Base-by-base conservation (phyloP, 2,113 vertebrate species). In the Climacteris rufus region DNA sequence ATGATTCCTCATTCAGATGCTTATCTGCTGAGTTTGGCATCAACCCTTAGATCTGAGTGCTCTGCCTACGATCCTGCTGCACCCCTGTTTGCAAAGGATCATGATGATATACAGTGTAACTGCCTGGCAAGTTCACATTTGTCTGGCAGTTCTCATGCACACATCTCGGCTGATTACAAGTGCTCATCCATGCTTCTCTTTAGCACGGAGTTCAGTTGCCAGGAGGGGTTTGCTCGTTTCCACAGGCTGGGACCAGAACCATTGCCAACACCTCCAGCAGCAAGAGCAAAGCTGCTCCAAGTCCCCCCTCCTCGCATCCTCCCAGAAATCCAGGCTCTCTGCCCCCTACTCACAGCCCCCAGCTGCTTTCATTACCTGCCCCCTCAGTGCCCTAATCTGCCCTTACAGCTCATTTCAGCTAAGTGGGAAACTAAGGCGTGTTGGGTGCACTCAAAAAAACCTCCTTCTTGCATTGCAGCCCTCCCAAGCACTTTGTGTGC, bases 91-190 rank as follows among this genome's bases (percentile, higher is more conserved):
- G 95, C 60, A 60, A 70, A 89, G 93, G 72, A 92, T 70, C 56
- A 10, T n/a, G 86, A 87, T 85, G 86, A 95, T 89, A 70, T 84
- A 25, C 47, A 9, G 39, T 30, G 50, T 57, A 88, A 77, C 82
- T 64, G 52, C 64, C 69, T 92, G 72, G 57, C 96, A 94, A 90
- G 96, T 94, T 87, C 33, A 10, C 93, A 95, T 96, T 93, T 89
- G 96, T 78, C 90, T 93, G 69, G n/a, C 50, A 56, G 60, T 42
- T 92, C 72, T 95, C 85, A 76, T 72, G 90, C 56, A 63, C 44
- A n/a, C 54, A n/a, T 47, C 44, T 75, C 5, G 1, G 25, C 53
- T 1, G 10, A 94, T 27, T 44, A 18, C 71, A 56, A 88, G 25
- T 6, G 35, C 68, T 86, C 56, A 25, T 76, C 56, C 4, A 0